phyloP scores from a whole-genome alignment of 2,797 vertebrate species.

The Myotis findleyi region DNA sequence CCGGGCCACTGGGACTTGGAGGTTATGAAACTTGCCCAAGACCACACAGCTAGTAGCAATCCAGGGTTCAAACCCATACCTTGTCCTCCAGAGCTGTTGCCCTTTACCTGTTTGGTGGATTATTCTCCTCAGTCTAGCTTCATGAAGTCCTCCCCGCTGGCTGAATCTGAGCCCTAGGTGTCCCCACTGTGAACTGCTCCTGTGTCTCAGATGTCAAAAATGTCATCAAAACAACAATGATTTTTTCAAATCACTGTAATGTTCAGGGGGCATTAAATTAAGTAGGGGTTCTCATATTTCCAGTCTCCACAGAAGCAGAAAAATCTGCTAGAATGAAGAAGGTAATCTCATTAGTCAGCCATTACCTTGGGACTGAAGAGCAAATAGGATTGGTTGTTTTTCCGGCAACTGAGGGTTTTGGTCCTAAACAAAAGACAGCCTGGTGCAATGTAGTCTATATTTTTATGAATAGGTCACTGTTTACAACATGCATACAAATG shows the following conservation, averaged over 20 bases:
- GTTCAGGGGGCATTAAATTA: neutral
- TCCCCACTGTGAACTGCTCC: neutral
- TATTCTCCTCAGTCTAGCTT: neutral
- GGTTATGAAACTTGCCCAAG: neutral
- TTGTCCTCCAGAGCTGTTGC: rapidly evolving
- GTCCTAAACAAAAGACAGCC: neutral
- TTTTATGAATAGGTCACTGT: neutral
- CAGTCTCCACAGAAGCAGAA: neutral
- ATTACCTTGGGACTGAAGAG: neutral
- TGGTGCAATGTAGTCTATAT: neutral
- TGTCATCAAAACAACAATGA: neutral
- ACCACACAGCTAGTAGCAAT: neutral
- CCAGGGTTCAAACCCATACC: no score
- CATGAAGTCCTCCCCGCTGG: neutral
- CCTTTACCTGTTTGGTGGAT: rapidly evolving
- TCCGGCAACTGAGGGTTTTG: neutral
- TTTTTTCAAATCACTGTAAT: neutral
- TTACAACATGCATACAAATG: neutral
- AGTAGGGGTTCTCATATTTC: neutral
- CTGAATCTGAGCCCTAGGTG: neutral
- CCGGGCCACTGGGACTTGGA: neutral
- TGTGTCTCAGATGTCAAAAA: conserved; percentile 16
- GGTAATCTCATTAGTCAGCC: neutral
- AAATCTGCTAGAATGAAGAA: neutral
- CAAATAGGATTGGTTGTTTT: neutral